phyloP scores from a whole-genome alignment of 2,888 invertebrate genomes.

The Merodon equestris region DNA sequence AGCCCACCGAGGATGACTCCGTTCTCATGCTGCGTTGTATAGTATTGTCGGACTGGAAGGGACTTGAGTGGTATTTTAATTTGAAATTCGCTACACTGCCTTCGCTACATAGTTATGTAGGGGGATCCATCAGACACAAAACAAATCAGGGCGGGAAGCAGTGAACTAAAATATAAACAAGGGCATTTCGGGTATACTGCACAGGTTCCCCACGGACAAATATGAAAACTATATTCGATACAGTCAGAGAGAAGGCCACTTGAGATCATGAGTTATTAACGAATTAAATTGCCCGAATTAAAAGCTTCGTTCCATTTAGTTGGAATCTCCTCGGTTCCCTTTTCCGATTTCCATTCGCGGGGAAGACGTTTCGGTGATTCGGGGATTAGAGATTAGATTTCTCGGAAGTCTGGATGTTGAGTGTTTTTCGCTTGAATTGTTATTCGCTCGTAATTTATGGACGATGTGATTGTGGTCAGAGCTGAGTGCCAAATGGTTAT shows the following conservation, averaged over 20 bases:
- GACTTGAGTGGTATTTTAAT: slow-evolving; percentile 49
- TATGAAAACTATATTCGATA: slow-evolving; percentile 47
- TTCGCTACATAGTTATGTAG: too few relatives aligned
- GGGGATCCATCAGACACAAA: slow-evolving; percentile 34
- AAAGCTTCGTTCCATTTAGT: slow-evolving; percentile 36
- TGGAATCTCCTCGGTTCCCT: too few relatives aligned
- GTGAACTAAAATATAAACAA: slow-evolving; percentile 35
- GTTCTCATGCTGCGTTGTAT: slow-evolving; percentile 36
- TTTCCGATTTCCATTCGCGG: too few relatives aligned
- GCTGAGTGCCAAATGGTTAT: too few relatives aligned
- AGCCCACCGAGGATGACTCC: slow-evolving; percentile 49
- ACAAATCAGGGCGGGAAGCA: slow-evolving; percentile 30
- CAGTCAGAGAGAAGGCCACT: slow-evolving; percentile 35
- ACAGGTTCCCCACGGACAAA: too few relatives aligned
- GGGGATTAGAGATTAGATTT: too few relatives aligned
- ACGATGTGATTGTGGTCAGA: too few relatives aligned
- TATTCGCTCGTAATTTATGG: too few relatives aligned
- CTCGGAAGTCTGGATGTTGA: too few relatives aligned
- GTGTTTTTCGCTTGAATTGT: too few relatives aligned
- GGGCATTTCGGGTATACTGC: too few relatives aligned
- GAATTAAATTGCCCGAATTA: slow-evolving; percentile 64
- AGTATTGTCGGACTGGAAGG: not conserved
- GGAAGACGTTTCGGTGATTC: too few relatives aligned
- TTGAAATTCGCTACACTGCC: slow-evolving; percentile 41
- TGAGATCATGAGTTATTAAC: slow-evolving; percentile 54